These are phyloP conservation scores for Heliangelus exortis DNA, from an alignment of 2,797 vertebrate species.

Conservation along the genomic window DNA sequence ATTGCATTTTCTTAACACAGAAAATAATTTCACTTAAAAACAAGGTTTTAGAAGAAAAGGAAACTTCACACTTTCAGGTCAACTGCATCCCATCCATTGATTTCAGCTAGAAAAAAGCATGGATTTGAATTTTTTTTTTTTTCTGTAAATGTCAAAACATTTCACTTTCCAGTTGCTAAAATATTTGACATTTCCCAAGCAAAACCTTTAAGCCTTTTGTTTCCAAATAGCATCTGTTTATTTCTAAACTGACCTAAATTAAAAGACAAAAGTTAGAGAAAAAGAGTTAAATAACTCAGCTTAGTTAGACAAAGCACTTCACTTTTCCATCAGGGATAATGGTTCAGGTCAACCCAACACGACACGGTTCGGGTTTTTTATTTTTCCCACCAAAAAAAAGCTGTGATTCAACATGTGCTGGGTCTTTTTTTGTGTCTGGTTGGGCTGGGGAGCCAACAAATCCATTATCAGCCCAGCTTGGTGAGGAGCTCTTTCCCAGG, in stretches of 20 bases:
- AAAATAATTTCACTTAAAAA: background rate
- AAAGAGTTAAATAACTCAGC: constrained; percentile 9
- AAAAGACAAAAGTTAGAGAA: constrained; percentile 7
- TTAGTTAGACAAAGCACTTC: background rate
- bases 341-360: background rate
- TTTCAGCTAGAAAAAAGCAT: constrained; percentile 7
- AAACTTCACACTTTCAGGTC: constrained; percentile 30
- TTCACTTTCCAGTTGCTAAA: constrained; percentile 22
- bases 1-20: background rate
- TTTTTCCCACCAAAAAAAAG: background rate
- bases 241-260: constrained; percentile 27
- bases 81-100: constrained; percentile 7
- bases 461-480: background rate
- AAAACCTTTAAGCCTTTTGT: constrained; percentile 50
- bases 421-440: background rate
- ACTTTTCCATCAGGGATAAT: background rate
- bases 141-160: constrained; percentile 50
- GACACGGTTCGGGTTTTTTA: background rate
- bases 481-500: background rate
- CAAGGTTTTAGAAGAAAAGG: background rate
- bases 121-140: background rate
- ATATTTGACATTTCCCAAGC: constrained; percentile 49
- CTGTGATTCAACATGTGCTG: background rate
- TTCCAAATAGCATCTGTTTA: constrained; percentile 42
- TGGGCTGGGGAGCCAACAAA: background rate